Conservation (phyloP, 2,888 invertebrate genomes). For the Alviniconcha strummeri region DNA sequence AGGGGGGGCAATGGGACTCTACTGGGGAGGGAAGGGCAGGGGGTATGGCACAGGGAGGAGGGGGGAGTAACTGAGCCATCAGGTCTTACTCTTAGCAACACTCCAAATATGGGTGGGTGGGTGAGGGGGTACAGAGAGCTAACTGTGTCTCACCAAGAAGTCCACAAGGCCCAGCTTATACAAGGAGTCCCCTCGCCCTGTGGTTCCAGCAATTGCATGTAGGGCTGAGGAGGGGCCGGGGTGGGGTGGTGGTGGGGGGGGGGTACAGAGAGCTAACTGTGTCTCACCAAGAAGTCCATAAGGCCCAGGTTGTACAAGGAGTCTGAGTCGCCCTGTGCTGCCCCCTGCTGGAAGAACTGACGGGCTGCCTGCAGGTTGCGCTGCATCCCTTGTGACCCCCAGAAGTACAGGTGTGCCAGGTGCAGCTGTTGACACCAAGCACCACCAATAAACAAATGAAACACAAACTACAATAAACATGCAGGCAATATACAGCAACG, state of each 20-base stretch:
- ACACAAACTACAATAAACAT: too few species aligned
- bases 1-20: too few species aligned
- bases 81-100: too few species aligned
- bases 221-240: conserved; percentile 63
- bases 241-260: too few species aligned
- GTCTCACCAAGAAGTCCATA: conserved; percentile 64
- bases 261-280: too few species aligned
- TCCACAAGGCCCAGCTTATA: conserved; percentile 70
- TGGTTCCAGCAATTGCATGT: conserved; percentile 67
- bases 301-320: conserved; percentile 70
- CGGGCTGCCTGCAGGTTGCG: conserved; percentile 67
- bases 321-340: conserved; percentile 63
- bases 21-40: too few species aligned
- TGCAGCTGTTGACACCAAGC: conserved; percentile 45
- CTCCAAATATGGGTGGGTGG: too few species aligned
- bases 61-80: too few species aligned
- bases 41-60: too few species aligned
- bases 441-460: too few species aligned
- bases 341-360: conserved; percentile 66
- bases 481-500: too few species aligned
- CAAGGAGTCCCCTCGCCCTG: conserved; percentile 64
- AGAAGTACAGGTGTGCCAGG: conserved; percentile 63
- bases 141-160: conserved; percentile 56
- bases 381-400: conserved; percentile 70
- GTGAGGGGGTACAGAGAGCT: too few species aligned